Evolutionary conservation across 2,888 invertebrate species (phyloP).

Genomic region (Panzeria rudis): DNA sequence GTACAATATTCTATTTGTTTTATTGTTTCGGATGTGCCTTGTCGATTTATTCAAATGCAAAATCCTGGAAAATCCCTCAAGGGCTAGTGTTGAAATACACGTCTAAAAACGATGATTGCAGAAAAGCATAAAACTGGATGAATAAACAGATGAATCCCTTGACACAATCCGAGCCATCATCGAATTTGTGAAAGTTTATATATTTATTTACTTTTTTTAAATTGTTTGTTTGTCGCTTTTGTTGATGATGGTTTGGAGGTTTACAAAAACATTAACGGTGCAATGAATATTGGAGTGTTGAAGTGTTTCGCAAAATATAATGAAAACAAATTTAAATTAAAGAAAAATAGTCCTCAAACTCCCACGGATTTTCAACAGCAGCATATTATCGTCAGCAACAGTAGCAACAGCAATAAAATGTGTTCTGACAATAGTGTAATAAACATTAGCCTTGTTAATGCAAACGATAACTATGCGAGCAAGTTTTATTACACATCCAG

Average conservation of each 20-base stretch:
- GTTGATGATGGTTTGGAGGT: constrained; percentile 49
- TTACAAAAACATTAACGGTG: constrained; percentile 69
- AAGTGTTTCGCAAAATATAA: constrained; percentile 66
- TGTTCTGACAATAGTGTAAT: constrained; percentile 34
- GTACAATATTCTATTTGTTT: constrained; percentile 52
- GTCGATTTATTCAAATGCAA: constrained; percentile 76
- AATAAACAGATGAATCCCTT: constrained; percentile 64
- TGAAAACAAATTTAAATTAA: constrained; percentile 75
- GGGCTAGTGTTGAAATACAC: constrained; percentile 70
- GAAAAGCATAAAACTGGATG: constrained; percentile 43
- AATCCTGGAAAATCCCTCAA: constrained; percentile 76
- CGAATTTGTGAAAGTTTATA: constrained; percentile 62
- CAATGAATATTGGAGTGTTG: constrained; percentile 64
- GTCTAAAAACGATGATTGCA: constrained; percentile 39
- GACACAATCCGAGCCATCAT: constrained; percentile 65
- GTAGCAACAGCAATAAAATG: constrained; percentile 29
- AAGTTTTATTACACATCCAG: constrained; percentile 1
- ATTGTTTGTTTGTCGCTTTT: constrained; percentile 58
- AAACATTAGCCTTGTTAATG: constrained; percentile 55
- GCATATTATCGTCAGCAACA: constrained; percentile 19
- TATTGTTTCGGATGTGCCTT: constrained; percentile 73
- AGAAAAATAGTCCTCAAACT: constrained; percentile 73
- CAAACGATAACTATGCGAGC: constrained; percentile 38
- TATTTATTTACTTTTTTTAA: constrained; percentile 26
- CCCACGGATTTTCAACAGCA: constrained; percentile 40